Percentiles rank a stretch among this genome's conserved stretches.
These are phyloP conservation scores for Thereuonema tuberculata DNA, from an alignment of 1,140 invertebrate genomes.

Conservation along the genomic window DNA sequence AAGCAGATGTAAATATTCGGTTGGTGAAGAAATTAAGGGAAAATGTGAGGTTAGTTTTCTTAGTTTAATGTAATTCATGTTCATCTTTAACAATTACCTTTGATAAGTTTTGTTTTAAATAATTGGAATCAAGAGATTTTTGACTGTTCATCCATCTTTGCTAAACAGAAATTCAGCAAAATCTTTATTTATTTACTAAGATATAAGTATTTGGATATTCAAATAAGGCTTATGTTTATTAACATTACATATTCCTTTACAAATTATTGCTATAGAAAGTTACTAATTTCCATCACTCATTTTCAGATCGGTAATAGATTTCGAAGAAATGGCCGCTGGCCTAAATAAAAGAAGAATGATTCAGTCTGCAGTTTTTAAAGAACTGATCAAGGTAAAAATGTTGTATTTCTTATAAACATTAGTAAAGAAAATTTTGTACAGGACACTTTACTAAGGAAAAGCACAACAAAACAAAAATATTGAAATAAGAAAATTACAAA, in stretches of 20 bases:
- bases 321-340: slow-evolving; percentile 99
- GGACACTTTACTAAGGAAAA: slow-evolving; percentile 10
- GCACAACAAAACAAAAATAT: no score
- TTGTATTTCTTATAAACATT: no score
- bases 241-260: no score
- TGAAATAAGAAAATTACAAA: no score
- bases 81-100: slow-evolving; percentile 1
- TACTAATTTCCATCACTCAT: no score
- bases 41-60: slow-evolving; percentile 72
- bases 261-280: no score
- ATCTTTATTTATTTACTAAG: no score
- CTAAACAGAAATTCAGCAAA: no score
- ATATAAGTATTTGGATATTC: no score
- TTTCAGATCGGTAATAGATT: slow-evolving; percentile 74
- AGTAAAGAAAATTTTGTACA: slow-evolving; percentile 3
- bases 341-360: slow-evolving; percentile 98
- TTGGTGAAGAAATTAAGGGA: slow-evolving; percentile 91
- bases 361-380: slow-evolving; percentile 96
- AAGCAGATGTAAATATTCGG: slow-evolving; percentile 97
- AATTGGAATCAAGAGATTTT: no score
- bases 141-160: no score
- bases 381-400: slow-evolving; percentile 76
- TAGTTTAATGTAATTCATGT: neutral
- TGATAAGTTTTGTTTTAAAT: neutral
- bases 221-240: no score